These are phyloP conservation scores for Orgyia antiqua DNA, from an alignment of 2,888 invertebrate species.

Conservation along the genomic window DNA sequence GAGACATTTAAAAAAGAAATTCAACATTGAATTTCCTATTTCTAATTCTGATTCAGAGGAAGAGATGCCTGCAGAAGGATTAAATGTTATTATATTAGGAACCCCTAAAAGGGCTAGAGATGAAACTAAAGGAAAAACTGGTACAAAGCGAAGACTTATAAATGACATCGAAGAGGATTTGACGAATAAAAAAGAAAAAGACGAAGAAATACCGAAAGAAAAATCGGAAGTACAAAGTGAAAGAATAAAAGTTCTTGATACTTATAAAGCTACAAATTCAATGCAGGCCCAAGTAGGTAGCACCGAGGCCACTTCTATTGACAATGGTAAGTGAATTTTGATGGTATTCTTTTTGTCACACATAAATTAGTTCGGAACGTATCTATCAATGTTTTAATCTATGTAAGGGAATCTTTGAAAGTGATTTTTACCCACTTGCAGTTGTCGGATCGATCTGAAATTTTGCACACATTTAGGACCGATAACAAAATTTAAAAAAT, in stretches of 20 bases:
- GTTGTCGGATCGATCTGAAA: no score
- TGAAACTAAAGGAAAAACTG: neutral
- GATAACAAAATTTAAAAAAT: no score
- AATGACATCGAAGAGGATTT: neutral
- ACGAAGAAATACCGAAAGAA: conserved; percentile 1
- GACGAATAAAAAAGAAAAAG: conserved; percentile 1
- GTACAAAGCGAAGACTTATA: neutral
- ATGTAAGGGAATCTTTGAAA: no score
- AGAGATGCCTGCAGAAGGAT: conserved; percentile 14
- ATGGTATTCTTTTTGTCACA: no score
- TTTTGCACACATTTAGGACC: no score
- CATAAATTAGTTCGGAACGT: no score
- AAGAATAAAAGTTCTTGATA: conserved; percentile 7
- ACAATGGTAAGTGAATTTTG: conserved; percentile 30
- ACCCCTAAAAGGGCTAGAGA: conserved; percentile 29
- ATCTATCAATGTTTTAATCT: no score
- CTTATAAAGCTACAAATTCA: conserved; percentile 29
- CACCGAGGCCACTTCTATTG: conserved; percentile 23
- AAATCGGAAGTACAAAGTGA: conserved; percentile 2
- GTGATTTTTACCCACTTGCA: no score
- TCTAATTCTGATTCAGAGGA: conserved; percentile 42
- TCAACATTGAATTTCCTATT: conserved; percentile 43
- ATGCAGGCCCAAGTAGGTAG: conserved; percentile 45
- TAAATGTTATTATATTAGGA: conserved; percentile 34
- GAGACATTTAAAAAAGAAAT: conserved; percentile 44